phyloP scores from a whole-genome alignment of 2,113 vertebrate species.

The Illadopsis cleaveri region DNA sequence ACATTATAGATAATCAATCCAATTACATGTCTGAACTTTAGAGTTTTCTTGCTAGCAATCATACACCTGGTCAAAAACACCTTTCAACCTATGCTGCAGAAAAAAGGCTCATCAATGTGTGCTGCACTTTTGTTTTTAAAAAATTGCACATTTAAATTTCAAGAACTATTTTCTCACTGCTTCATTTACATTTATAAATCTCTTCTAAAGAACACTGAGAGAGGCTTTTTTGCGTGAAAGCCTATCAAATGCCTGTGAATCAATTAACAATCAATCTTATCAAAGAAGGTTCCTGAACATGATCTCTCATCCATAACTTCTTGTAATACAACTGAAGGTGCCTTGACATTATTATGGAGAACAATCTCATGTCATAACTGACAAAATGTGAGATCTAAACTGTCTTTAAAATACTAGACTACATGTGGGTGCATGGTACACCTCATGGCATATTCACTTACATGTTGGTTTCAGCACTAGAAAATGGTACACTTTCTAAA shows the following conservation, averaged over 20 bases:
- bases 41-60: slow-evolving; percentile 27
- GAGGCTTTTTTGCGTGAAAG: slow-evolving; percentile 39
- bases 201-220: slow-evolving; percentile 36
- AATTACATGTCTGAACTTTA: neutral
- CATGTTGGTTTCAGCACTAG: slow-evolving; percentile 57
- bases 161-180: neutral
- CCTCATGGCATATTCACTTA: slow-evolving; percentile 6
- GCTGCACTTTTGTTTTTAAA: slow-evolving; percentile 50
- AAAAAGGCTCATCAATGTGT: slow-evolving; percentile 45
- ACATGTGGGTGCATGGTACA: neutral
- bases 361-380: slow-evolving; percentile 28
- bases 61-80: slow-evolving; percentile 34
- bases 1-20: slow-evolving; percentile 25
- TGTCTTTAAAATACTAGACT: slow-evolving; percentile 45
- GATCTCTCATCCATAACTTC: slow-evolving; percentile 12
- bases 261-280: slow-evolving; percentile 22
- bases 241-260: slow-evolving; percentile 44
- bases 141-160: slow-evolving; percentile 63
- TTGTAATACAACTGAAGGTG: slow-evolving; percentile 40
- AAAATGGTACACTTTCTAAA: slow-evolving; percentile 49
- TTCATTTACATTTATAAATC: slow-evolving; percentile 35
- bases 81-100: slow-evolving; percentile 52
- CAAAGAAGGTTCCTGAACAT: slow-evolving; percentile 11
- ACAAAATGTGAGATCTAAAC: slow-evolving; percentile 31
- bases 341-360: slow-evolving; percentile 47